Conservation (phyloP, 2,888 invertebrate genomes). For the Entomobrya multifasciata region DNA sequence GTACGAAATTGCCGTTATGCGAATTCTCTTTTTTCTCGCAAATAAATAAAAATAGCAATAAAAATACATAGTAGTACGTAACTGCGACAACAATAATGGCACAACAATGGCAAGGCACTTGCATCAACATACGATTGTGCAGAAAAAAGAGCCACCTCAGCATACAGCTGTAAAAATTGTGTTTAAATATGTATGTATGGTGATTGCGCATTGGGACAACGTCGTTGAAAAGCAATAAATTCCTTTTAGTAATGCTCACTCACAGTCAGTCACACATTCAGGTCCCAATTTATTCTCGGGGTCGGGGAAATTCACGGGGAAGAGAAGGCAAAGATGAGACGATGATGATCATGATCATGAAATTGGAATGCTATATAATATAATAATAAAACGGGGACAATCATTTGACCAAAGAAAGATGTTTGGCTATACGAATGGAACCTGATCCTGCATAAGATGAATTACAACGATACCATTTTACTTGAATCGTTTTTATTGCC, state of each 20-base stretch:
- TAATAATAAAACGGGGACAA: constrained; percentile 48
- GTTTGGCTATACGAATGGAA: neutral
- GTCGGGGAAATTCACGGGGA: constrained; percentile 34
- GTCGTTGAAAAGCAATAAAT: constrained; percentile 50
- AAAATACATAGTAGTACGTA: constrained; percentile 36
- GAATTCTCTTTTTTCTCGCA: constrained; percentile 50
- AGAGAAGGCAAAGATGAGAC: neutral
- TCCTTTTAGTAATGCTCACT: constrained; percentile 39
- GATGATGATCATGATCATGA: constrained; percentile 24
- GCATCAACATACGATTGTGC: too few relatives aligned
- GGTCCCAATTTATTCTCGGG: constrained; percentile 30
- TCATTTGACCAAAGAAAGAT: neutral
- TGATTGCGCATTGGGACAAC: constrained; percentile 29
- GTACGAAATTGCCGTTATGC: constrained; percentile 50
- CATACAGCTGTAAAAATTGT: constrained; percentile 37
- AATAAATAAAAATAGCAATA: constrained; percentile 49
- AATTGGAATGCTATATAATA: constrained; percentile 40
- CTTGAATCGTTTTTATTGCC: constrained; percentile 39
- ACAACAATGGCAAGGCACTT: neutral
- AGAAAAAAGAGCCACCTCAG: too few relatives aligned
- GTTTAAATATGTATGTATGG: neutral
- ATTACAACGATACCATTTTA: constrained; percentile 35
- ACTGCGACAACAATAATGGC: neutral
- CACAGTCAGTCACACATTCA: constrained; percentile 26
- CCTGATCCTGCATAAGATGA: constrained; percentile 23